A percentile compares a stretch with the other conserved stretches of the same genome.
Conservation (phyloP, 1,140 invertebrate genomes). For the Bathynomus jamesi region DNA sequence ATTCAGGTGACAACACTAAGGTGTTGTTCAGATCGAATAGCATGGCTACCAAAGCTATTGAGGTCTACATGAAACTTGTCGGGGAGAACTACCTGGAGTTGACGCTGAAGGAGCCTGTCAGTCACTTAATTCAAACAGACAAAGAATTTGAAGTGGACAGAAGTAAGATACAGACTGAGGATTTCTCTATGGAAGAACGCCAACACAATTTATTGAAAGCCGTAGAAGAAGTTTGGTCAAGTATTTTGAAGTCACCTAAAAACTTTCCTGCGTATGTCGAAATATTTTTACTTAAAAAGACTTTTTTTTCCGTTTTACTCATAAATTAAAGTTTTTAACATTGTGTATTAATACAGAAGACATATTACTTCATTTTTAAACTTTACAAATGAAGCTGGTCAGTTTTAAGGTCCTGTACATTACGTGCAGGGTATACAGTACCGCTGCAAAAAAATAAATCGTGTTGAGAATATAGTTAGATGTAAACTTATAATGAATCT, state of each 20-base stretch:
- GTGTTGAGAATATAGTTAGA: no score
- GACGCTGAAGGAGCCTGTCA: conserved; percentile 67
- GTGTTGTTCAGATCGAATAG: conserved; percentile 71
- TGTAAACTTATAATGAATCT: neutral
- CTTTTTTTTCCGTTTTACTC: no score
- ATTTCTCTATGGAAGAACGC: neutral
- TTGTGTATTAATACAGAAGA: no score
- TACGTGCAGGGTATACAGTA: no score
- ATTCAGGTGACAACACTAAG: conserved; percentile 28
- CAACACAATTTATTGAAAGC: conserved; percentile 46
- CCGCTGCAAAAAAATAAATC: no score
- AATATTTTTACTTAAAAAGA: no score
- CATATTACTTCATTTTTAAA: no score
- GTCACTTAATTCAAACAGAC: conserved; percentile 56
- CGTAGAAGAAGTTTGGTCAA: conserved; percentile 76
- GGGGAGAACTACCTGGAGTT: conserved; percentile 86
- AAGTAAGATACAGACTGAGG: conserved; percentile 51
- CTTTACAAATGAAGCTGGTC: no score
- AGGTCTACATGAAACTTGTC: conserved; percentile 88
- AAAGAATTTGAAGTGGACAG: conserved; percentile 69
- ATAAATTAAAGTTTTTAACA: no score
- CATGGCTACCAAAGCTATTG: conserved; percentile 93
- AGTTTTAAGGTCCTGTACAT: no score
- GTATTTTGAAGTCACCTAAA: conserved; percentile 67
- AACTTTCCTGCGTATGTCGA: conserved; percentile 59